Conservation (phyloP, 2,113 vertebrate genomes). For the Dendrocopos noguchii region DNA sequence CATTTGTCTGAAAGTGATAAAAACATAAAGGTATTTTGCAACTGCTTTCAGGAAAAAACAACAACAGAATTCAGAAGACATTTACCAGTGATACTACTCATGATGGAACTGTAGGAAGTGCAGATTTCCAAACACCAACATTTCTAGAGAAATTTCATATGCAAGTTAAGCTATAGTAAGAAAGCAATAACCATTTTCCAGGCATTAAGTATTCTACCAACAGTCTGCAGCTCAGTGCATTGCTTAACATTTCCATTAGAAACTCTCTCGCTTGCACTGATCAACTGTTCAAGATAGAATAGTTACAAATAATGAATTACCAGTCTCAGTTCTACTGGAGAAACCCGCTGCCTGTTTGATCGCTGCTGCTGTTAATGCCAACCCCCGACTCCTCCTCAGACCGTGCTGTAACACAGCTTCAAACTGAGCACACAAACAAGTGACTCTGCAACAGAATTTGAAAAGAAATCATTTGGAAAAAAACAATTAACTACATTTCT, state of each 20-base stretch:
- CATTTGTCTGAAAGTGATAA: not conserved
- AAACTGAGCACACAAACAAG: slow-evolving; percentile 96
- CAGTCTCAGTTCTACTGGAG: slow-evolving; percentile 91
- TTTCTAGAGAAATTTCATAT: not conserved
- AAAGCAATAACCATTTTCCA: not conserved
- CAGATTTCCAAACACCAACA: not conserved
- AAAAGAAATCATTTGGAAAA: not conserved
- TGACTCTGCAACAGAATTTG: slow-evolving; percentile 84
- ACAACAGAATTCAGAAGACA: not conserved
- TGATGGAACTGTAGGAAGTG: not conserved
- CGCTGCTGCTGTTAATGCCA: slow-evolving; percentile 93
- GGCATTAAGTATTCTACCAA: not conserved
- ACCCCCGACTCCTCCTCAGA: slow-evolving; percentile 89
- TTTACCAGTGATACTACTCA: not conserved
- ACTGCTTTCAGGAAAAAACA: not conserved
- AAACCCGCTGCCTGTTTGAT: slow-evolving; percentile 96
- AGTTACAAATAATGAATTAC: slow-evolving; percentile 54
- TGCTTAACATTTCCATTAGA: not conserved
- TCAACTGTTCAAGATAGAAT: not conserved
- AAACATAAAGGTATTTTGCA: not conserved
- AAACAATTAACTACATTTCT: not conserved
- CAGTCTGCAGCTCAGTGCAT: not conserved
- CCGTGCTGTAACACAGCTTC: slow-evolving; percentile 95
- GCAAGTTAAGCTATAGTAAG: not conserved
- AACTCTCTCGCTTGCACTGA: not conserved